Evolutionary conservation across 1,140 invertebrate genomes (phyloP).

Genomic region (Battus philenor): DNA sequence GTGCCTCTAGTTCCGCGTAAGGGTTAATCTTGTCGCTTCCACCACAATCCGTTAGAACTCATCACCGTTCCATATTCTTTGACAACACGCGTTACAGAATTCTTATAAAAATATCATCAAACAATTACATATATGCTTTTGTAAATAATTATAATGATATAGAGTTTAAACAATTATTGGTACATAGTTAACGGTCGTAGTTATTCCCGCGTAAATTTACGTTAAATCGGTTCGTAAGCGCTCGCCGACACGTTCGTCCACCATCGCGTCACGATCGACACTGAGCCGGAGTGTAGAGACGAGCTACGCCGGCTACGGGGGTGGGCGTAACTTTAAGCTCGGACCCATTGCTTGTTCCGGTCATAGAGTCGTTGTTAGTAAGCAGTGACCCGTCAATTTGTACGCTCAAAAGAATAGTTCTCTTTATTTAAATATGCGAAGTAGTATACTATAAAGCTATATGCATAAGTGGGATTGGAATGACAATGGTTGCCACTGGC

Average conservation of each 20-base stretch:
- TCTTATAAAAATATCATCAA: not conserved
- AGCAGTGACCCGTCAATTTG: not conserved
- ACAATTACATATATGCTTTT: not conserved
- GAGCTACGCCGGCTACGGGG: slow-evolving; percentile 5
- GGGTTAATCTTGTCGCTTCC: slow-evolving; percentile 61
- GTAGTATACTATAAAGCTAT: not conserved
- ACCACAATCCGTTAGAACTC: slow-evolving; percentile 25
- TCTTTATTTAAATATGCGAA: not conserved
- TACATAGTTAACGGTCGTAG: not conserved
- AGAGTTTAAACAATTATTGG: not conserved
- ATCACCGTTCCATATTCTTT: slow-evolving; percentile 34
- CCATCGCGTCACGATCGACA: slow-evolving; percentile 1
- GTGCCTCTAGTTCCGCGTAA: slow-evolving; percentile 53
- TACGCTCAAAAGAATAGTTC: not conserved
- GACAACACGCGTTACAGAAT: not conserved
- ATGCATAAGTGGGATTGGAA: no score
- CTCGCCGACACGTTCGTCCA: not conserved
- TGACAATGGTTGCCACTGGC: no score
- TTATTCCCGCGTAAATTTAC: slow-evolving; percentile 1
- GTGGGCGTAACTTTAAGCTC: slow-evolving; percentile 6
- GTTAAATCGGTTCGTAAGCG: not conserved
- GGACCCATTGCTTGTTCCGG: slow-evolving; percentile 2
- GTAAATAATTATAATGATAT: not conserved
- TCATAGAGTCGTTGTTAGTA: slow-evolving; percentile 8
- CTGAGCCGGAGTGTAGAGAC: not conserved